phyloP scores from a whole-genome alignment of 2,113 vertebrate species.

The Nothoprocta perdicaria region DNA sequence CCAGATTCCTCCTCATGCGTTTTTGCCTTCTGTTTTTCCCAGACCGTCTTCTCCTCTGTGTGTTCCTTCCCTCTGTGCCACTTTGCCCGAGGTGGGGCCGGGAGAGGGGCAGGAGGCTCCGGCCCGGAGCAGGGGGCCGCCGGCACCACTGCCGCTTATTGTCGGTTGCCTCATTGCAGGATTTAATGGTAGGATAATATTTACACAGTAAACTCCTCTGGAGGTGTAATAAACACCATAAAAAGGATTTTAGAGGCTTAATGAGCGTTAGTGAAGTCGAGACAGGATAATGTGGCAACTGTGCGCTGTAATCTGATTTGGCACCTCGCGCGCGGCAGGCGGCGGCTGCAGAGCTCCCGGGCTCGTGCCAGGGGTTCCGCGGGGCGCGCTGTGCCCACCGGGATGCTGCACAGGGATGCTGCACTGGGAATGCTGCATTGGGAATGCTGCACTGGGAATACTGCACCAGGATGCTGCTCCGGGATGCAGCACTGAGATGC shows the following conservation, averaged over 20 bases:
- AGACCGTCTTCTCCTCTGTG: background rate
- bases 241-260: conserved; percentile 82
- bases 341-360: too few species aligned
- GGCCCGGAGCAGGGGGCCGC: accelerated
- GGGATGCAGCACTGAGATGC: too few species aligned
- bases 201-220: conserved; percentile 81
- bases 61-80: background rate
- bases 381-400: too few species aligned
- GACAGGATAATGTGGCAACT: conserved; percentile 80
- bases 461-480: too few species aligned
- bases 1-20: background rate
- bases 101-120: background rate
- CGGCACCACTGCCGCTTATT: conserved; percentile 68
- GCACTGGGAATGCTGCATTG: too few species aligned
- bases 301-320: conserved; percentile 80
- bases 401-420: too few species aligned
- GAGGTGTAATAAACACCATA: conserved; percentile 80
- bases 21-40: background rate
- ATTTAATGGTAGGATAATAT: conserved; percentile 83
- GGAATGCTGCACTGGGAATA: too few species aligned
- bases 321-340: conserved; percentile 69
- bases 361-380: too few species aligned
- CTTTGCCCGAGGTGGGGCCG: background rate
- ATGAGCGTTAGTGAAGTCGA: conserved; percentile 76
- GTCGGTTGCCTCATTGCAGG: conserved; percentile 75